Evolutionary conservation across 2,113 vertebrate species (phyloP), one percentile per base, ranked within the genome.

Genomic region (Austrofundulus limnaeus): DNA sequence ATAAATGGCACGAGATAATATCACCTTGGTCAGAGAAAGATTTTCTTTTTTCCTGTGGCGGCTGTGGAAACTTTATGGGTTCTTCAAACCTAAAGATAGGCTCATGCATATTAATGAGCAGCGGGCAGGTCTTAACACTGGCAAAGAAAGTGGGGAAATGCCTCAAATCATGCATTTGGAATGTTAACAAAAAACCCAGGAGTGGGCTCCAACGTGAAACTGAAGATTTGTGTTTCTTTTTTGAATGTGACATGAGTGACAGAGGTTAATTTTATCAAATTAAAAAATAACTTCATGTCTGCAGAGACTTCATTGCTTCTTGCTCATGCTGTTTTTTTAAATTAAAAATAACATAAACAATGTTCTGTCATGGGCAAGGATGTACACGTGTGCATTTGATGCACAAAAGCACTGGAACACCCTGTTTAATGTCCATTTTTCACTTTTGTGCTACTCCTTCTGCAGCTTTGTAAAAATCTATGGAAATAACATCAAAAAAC

Each of bases 71-170:
- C 14, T 72, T 72, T 2, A 24, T 48, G n/a, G 61, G 47, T 23
- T 23, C 41, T 56, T 61, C 14, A 45, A 39, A 24, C 59, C 25
- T 61, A 20, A 69, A 70, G 65, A 77, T 75, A 45, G 64, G 19
- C 53, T 78, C 67, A 78, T 81, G 37, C 55, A 82, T 81, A 81
- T 85, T 81, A 49, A 85, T 73, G 54, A 65, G 54, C 10, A 34
- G 60, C 51, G 49, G 69, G 74, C 56, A 54, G 56, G 63, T 25
- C 43, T 51, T 69, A 46, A 66, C 68, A 38, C 17, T 65, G 48
- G 73, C 61, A 75, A 73, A 72, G 65, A 63, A 45, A 59, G 68
- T 53, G 65, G 66, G 61, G 42, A 66, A 79, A 77, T 37, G 58
- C 56, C 62, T 77, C 47, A 31, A 43, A 41, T 76, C 55, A 71